A percentile compares a stretch with the other conserved stretches of the same genome.
Conservation (phyloP, 2,888 invertebrate genomes). For the Halocaridina rubra region DNA sequence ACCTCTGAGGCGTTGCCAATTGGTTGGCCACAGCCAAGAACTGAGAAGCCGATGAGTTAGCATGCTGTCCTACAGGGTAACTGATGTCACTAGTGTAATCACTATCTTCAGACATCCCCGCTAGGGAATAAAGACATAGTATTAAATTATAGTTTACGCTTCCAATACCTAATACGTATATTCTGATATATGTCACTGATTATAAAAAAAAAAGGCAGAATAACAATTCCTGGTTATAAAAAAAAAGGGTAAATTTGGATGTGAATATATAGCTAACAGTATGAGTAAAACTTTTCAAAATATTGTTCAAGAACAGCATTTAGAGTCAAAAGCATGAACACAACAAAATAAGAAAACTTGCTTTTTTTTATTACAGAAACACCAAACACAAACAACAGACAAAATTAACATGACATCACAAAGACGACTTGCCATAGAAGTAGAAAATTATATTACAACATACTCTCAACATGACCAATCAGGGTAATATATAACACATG, state of each 20-base stretch:
- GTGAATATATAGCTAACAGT: neutral
- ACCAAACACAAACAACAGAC: neutral
- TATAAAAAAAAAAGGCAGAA: too few relatives aligned
- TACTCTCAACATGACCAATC: too few relatives aligned
- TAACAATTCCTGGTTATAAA: too few relatives aligned
- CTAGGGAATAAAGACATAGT: too few relatives aligned
- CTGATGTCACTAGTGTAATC: conserved; percentile 97
- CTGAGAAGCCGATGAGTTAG: conserved; percentile 92
- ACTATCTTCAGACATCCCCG: conserved; percentile 95
- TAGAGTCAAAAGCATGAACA: neutral
- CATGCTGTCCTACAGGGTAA: conserved; percentile 85
- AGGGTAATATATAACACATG: too few relatives aligned
- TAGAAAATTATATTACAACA: too few relatives aligned
- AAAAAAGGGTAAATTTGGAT: neutral
- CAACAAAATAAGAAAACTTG: neutral
- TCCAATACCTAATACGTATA: too few relatives aligned
- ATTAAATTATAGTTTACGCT: too few relatives aligned
- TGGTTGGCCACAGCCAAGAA: conserved; percentile 83
- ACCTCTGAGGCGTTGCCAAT: conserved; percentile 81
- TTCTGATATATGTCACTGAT: too few relatives aligned
- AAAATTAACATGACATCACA: neutral
- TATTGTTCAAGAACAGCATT: neutral
- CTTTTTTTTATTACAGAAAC: neutral
- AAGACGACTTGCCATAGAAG: neutral
- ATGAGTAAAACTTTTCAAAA: neutral